Evolutionary conservation across 2,113 vertebrate species (phyloP), one percentile per base, ranked within the genome.

Genomic region (Grammomys dolichurus): DNA sequence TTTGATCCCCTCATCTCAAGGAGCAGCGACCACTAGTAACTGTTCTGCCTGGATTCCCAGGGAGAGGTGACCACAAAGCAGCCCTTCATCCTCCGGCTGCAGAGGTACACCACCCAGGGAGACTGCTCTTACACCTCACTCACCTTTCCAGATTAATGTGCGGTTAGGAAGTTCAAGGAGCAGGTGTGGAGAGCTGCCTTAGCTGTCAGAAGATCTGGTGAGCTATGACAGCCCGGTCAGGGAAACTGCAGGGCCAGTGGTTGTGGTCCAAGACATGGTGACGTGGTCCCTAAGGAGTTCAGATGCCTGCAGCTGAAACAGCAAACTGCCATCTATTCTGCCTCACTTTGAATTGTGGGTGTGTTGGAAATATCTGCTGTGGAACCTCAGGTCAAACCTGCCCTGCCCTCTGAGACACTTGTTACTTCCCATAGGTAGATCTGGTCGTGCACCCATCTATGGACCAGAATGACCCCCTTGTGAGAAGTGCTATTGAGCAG

Each of bases 401-500:
- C 58, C 67, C 54, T 19, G 7, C 54, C 76, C 87, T 28, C 43
- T 19, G 54, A 12, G n/a, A 43, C 19, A 9, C 69, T 16, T 40
- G 40, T 40, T 40, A 40, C 75, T 95, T 82, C 20, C 91, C 54
- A 7, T 97, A 99, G 99, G 98, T 99, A 36, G 99, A 99, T 87
- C 98, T 99, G 94, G 98, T 99, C 0, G 99, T 99, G 48, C 99
- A 99, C 97, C 99, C 99, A 0, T 99, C 99, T 0, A 97, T 99
- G 97, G 98, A 99, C 88, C 99, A 99, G 31, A 98, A 93, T 0
- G 99, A 99, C 93, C 99, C 99, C 0, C 97, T 99, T 0, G 99
- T 99, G 73, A 99, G 94, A 81, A 99, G 99, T 5, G 98, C 99
- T 87, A 99, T 99, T 0, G 99, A 99, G 87, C 99, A 99, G 98